Evolutionary conservation across 2,888 invertebrate species (phyloP).

Genomic region (Oeneis ivallda): DNA sequence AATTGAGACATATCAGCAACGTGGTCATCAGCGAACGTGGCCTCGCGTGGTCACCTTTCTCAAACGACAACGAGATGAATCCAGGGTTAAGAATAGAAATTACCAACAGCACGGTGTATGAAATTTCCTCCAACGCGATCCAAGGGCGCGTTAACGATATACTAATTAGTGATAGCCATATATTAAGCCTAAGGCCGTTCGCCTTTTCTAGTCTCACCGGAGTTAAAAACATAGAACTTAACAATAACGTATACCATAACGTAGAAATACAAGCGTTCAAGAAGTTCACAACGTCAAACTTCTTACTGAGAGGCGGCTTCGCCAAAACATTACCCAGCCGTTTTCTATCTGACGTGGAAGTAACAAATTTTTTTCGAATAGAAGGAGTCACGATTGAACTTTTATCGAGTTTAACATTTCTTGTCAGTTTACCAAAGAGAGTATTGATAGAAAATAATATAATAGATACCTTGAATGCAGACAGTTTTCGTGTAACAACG

Average conservation of each 20-base stretch:
- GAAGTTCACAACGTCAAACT: constrained; percentile 86
- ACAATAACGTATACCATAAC: constrained; percentile 81
- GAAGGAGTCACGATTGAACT: constrained; percentile 84
- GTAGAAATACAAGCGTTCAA: constrained; percentile 89
- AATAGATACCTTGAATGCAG: constrained; percentile 83
- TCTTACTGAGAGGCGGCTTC: constrained; percentile 83
- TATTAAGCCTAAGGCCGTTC: constrained; percentile 85
- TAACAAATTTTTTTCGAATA: constrained; percentile 84
- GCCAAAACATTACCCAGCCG: constrained; percentile 85
- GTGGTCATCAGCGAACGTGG: constrained; percentile 84
- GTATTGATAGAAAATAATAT: constrained; percentile 83
- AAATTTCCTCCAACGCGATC: constrained; percentile 84
- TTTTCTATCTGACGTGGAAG: constrained; percentile 87
- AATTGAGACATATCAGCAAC: constrained; percentile 83
- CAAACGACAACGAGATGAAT: constrained; percentile 85
- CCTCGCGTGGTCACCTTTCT: constrained; percentile 81
- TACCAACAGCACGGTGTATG: constrained; percentile 74
- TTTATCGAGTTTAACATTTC: constrained; percentile 86
- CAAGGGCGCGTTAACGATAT: constrained; percentile 87
- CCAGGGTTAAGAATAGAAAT: constrained; percentile 79
- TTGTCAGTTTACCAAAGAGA: constrained; percentile 83
- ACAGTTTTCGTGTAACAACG: constrained; percentile 83
- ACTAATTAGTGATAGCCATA: constrained; percentile 82
- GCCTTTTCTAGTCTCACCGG: constrained; percentile 88
- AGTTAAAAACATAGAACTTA: constrained; percentile 84